These are phyloP conservation scores for Odontophorus gujanensis DNA, from an alignment of 2,113 vertebrate genomes.

Conservation along the genomic window DNA sequence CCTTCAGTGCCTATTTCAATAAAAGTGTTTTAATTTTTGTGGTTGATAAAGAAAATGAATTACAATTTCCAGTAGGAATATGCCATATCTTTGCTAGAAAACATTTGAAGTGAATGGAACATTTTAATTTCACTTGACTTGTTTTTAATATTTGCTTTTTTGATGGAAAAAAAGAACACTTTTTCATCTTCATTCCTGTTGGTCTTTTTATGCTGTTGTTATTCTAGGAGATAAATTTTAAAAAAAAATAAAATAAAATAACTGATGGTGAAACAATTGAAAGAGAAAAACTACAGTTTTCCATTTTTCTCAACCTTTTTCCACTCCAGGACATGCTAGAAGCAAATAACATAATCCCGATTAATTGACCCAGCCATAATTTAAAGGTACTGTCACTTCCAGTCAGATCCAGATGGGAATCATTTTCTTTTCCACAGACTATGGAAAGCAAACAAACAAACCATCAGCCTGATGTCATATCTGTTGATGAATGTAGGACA, in stretches of 20 bases:
- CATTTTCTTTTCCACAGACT: neutral
- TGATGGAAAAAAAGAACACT: neutral
- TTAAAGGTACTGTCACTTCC: neutral
- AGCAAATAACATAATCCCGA: neutral
- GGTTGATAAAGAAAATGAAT: neutral
- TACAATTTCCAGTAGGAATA: neutral
- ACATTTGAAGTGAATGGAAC: neutral
- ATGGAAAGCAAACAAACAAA: neutral
- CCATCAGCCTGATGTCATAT: neutral
- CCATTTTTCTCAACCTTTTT: neutral
- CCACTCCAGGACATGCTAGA: neutral
- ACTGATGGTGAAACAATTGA: neutral
- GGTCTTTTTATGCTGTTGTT: neutral
- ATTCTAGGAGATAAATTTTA: neutral
- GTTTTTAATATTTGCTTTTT: neutral
- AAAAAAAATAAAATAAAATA: neutral
- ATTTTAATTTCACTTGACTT: neutral
- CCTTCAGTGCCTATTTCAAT: neutral
- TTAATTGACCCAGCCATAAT: neutral
- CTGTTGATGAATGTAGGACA: neutral
- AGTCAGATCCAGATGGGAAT: neutral
- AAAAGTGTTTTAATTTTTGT: neutral
- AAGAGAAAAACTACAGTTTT: neutral
- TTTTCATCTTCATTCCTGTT: neutral
- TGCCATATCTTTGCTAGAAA: neutral